Percentiles rank a stretch among this genome's conserved stretches.
phyloP scores from a whole-genome alignment of 2,888 invertebrate genomes.

The Ditylenchus weischeri region DNA sequence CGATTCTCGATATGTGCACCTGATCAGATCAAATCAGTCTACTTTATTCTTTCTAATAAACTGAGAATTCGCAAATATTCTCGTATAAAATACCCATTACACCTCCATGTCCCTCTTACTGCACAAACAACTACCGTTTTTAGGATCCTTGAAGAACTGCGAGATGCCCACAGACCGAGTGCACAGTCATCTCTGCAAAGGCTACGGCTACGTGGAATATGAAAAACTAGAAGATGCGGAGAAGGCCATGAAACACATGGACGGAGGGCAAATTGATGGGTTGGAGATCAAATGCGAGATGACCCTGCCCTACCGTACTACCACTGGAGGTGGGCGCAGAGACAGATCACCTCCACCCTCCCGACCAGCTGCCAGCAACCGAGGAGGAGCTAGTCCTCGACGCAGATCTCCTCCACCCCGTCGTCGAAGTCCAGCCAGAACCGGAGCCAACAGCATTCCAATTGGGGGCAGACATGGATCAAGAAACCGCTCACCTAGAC shows the following conservation, averaged over 20 bases:
- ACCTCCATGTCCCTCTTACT: too few species aligned
- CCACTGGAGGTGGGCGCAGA: slow-evolving; percentile 19
- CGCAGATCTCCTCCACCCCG: slow-evolving; percentile 30
- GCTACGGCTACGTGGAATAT: slow-evolving; percentile 92
- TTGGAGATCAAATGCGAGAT: slow-evolving; percentile 32
- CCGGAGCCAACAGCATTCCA: slow-evolving; percentile 31
- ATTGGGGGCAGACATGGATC: slow-evolving; percentile 25
- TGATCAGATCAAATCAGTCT: too few species aligned
- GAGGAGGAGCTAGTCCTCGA: slow-evolving; percentile 23
- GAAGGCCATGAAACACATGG: slow-evolving; percentile 98
- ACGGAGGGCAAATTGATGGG: slow-evolving; percentile 69
- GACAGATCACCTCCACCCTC: slow-evolving; percentile 14
- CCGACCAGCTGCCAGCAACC: slow-evolving; percentile 5
- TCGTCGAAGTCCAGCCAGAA: slow-evolving; percentile 19
- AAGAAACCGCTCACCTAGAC: slow-evolving; percentile 29
- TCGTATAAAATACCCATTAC: too few species aligned
- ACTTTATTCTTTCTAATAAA: too few species aligned
- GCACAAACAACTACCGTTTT: background rate
- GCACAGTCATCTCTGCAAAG: slow-evolving; percentile 82
- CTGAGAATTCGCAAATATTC: too few species aligned
- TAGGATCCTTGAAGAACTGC: slow-evolving; percentile 67
- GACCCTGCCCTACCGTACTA: slow-evolving; percentile 23
- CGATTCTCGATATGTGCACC: too few species aligned
- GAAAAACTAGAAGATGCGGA: slow-evolving; percentile 89
- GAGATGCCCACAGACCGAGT: slow-evolving; percentile 84